These are phyloP conservation scores for Urechis unicinctus DNA, from an alignment of 2,888 invertebrate species.

Conservation along the genomic window DNA sequence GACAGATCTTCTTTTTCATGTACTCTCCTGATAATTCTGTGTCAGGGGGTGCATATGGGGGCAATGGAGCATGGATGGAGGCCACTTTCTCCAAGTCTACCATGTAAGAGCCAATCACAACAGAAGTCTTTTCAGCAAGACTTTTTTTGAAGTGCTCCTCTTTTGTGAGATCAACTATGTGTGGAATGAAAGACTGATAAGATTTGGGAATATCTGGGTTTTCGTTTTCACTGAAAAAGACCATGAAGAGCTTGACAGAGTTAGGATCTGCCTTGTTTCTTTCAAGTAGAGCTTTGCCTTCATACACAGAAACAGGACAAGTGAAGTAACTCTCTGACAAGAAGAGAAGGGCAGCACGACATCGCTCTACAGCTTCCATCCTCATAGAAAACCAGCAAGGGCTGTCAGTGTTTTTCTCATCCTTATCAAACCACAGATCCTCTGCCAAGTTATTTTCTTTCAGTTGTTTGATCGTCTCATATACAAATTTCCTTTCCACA, in stretches of 20 bases:
- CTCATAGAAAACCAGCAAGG: constrained; percentile 46
- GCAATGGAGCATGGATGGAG: constrained; percentile 30
- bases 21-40: constrained; percentile 42
- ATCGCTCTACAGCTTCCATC: constrained; percentile 46
- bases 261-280: constrained; percentile 27
- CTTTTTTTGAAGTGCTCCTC: constrained; percentile 28
- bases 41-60: constrained; percentile 28
- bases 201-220: constrained; percentile 34
- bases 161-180: constrained; percentile 30
- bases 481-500: constrained; percentile 41
- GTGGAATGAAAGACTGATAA: constrained; percentile 20
- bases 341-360: constrained; percentile 39
- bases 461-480: constrained; percentile 40
- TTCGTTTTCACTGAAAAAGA: constrained; percentile 30
- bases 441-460: constrained; percentile 47
- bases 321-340: constrained; percentile 42
- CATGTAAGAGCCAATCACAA: constrained; percentile 42
- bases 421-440: constrained; percentile 49
- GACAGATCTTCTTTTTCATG: constrained; percentile 41
- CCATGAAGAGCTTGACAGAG: constrained; percentile 35
- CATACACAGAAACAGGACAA: constrained; percentile 44
- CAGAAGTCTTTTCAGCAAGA: constrained; percentile 41
- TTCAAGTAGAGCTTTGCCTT: constrained; percentile 40
- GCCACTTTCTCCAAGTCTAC: constrained; percentile 41
- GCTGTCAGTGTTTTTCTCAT: constrained; percentile 43